phyloP scores from a whole-genome alignment of 92 coral and sea anemone species.

The Porites lobata region DNA sequence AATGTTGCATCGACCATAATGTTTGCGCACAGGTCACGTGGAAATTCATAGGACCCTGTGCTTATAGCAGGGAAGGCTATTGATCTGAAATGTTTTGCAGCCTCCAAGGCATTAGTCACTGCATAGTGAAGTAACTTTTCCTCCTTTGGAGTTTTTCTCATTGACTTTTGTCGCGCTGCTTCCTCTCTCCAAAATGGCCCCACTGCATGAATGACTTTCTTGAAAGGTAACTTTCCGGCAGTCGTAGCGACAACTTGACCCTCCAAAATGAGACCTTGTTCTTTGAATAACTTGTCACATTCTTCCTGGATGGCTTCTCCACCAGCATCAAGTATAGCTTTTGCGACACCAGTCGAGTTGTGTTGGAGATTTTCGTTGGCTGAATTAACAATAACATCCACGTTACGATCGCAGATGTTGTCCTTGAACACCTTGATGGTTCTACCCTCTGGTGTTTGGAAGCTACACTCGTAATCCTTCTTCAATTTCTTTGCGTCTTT shows the following conservation, averaged over 20 bases:
- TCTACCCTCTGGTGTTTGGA: conserved; percentile 47
- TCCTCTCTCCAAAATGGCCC: conserved; percentile 65
- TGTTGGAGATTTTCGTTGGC: conserved; percentile 70
- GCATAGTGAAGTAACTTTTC: conserved; percentile 52
- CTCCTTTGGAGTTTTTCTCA: conserved; percentile 24
- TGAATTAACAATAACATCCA: conserved; percentile 82
- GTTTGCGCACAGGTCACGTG: conserved; percentile 72
- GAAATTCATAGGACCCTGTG: conserved; percentile 73
- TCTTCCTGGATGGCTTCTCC: conserved; percentile 76
- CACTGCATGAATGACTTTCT: conserved; percentile 74
- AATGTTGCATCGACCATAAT: conserved; percentile 58
- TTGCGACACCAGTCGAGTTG: conserved; percentile 71
- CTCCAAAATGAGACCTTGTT: conserved; percentile 18
- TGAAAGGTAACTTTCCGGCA: conserved; percentile 80
- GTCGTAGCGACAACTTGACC: conserved; percentile 69
- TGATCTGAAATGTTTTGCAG: conserved; percentile 50
- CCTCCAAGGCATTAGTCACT: conserved; percentile 41
- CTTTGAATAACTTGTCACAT: conserved; percentile 44
- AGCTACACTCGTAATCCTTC: conserved; percentile 23
- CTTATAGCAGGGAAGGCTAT: conserved; percentile 86
- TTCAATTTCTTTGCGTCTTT: not conserved
- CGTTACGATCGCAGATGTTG: conserved; percentile 71
- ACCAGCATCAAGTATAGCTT: conserved; percentile 70
- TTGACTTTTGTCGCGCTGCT: conserved; percentile 10
- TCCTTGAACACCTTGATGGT: conserved; percentile 69